Evolutionary conservation across 2,888 invertebrate genomes (phyloP).

Genomic region (Pristionchus fissidentatus): DNA sequence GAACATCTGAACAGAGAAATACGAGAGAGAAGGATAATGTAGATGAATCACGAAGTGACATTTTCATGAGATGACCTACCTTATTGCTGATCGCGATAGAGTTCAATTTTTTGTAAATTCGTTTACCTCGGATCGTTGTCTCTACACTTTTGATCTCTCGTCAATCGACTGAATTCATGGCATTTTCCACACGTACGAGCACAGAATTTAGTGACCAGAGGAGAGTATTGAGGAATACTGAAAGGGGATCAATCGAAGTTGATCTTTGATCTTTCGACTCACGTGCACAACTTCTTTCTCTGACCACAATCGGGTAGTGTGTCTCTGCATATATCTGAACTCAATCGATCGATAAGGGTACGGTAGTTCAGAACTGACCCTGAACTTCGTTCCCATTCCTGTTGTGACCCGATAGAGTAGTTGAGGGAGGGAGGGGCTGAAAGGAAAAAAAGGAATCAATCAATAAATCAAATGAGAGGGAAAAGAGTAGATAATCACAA

Average conservation of each 20-base stretch:
- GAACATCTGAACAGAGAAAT: background rate
- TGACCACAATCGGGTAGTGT: background rate
- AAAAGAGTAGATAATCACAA: background rate
- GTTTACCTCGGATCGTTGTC: conserved; percentile 36
- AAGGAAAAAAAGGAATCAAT: background rate
- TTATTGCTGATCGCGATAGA: no score
- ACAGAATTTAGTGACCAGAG: conserved; percentile 31
- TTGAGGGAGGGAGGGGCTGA: no score
- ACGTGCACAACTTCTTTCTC: conserved; percentile 30
- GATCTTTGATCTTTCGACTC: background rate
- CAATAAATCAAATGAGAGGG: background rate
- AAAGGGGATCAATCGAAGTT: background rate
- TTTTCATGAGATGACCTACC: background rate
- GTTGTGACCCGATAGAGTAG: background rate
- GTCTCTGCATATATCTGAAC: conserved; percentile 14
- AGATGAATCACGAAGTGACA: background rate
- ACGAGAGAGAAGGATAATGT: background rate
- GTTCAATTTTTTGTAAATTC: background rate
- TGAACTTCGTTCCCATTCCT: background rate
- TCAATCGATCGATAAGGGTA: background rate
- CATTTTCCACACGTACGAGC: conserved; percentile 27
- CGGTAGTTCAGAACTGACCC: background rate
- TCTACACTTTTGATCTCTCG: conserved; percentile 37
- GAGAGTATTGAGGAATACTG: background rate
- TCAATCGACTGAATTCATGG: conserved; percentile 30